A percentile compares a stretch with the other conserved stretches of the same genome.
Conservation (phyloP, 1,140 invertebrate species). For the Drosophila insularis region DNA sequence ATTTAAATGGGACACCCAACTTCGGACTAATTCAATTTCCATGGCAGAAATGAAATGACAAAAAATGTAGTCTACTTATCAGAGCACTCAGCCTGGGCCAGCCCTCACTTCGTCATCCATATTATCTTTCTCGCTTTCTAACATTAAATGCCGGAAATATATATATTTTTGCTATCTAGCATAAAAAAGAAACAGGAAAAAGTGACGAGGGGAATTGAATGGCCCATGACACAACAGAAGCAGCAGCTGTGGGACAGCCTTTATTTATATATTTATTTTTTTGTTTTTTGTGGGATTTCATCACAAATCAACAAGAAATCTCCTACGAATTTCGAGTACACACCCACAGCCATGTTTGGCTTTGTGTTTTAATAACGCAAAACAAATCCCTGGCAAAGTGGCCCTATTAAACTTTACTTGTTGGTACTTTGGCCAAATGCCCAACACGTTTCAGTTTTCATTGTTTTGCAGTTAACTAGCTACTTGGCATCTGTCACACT, state of each 20-base stretch:
- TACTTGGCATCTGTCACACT: conserved; percentile 59
- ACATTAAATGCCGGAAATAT: conserved; percentile 5
- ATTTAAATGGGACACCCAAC: conserved; percentile 41
- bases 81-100: not conserved
- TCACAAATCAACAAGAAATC: conserved; percentile 7
- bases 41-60: conserved; percentile 27
- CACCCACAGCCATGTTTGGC: not conserved
- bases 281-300: not conserved
- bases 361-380: not conserved
- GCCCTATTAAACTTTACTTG: conserved; percentile 22
- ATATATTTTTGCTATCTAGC: not conserved
- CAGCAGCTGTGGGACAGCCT: not conserved
- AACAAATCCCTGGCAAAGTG: conserved; percentile 48
- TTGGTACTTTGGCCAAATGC: conserved; percentile 58
- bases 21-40: conserved; percentile 63
- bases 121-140: not conserved
- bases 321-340: not conserved
- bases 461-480: conserved; percentile 21
- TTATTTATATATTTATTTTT: not conserved
- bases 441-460: conserved; percentile 60
- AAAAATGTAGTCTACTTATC: conserved; percentile 7
- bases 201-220: not conserved
- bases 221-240: not conserved
- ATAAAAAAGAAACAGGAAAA: not conserved
- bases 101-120: not conserved